These are phyloP conservation scores for Apteryx mantelli DNA, from an alignment of 2,113 vertebrate species.

Conservation along the genomic window DNA sequence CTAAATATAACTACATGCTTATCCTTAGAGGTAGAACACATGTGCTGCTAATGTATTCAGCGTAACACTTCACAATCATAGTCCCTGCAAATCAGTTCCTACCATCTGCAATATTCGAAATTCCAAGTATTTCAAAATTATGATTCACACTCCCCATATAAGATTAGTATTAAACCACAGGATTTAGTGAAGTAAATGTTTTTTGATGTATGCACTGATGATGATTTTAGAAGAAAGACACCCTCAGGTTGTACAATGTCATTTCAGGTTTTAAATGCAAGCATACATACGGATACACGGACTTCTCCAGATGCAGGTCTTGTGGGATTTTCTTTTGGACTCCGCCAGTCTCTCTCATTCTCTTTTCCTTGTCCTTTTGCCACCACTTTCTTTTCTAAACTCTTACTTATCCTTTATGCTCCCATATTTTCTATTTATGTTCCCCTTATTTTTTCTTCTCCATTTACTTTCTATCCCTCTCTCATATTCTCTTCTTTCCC, in stretches of 20 bases:
- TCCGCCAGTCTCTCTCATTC: neutral
- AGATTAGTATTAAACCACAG: neutral
- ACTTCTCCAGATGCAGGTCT: neutral
- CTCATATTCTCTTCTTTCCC: neutral
- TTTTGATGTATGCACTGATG: neutral
- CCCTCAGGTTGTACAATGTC: neutral
- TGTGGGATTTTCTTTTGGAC: neutral
- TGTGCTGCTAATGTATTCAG: neutral
- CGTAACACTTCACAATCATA: neutral
- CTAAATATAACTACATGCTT: neutral
- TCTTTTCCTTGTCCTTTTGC: neutral
- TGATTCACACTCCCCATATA: neutral
- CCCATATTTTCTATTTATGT: neutral
- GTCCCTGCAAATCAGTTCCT: neutral
- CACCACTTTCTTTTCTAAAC: neutral
- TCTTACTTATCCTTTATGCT: neutral
- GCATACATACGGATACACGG: neutral
- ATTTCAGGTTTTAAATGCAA: neutral
- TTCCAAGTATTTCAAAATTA: neutral
- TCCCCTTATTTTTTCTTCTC: neutral
- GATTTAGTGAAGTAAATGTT: neutral
- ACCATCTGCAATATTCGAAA: neutral
- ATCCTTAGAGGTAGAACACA: neutral
- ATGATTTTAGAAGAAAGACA: neutral
- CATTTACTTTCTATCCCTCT: neutral